Evolutionary conservation across 2,888 invertebrate species (phyloP), one percentile per base, ranked within the genome.

Genomic region (Anticlea derivata): DNA sequence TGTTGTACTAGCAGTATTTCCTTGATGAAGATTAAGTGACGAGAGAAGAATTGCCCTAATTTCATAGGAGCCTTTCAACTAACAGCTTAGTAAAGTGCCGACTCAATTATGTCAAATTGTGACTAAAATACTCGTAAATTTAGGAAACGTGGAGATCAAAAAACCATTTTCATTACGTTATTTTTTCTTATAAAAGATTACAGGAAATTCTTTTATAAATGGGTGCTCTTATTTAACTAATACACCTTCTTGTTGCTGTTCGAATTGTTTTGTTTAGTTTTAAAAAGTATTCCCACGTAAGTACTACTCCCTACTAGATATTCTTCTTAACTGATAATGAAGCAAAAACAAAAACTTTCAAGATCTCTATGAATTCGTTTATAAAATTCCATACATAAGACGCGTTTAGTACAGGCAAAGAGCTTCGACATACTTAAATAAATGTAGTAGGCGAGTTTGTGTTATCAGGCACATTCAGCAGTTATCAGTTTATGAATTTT

Each of bases 21-120:
- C 45, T 37, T 50, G 41, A 50, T 54, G 41, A 54, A 54, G 54
- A 54, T 54, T 46, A 46, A 54, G 46, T 50, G 43, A 47, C 39
- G 12, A 38, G 22, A 47, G 35, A 31, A 41, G 35, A 45, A 47
- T 47, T 29, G 47, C 43, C 38, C 47, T 46, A 48, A 53, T 48
- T 44, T 44, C 38, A 39, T 34, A 30, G 43, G 27, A 39, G 38
- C 33, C 38, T 35, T 53, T 44, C 34, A 29, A 43, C 44, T 53
- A 31, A 48, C 38, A 46, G 51, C 51, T 31, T 12, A 40, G 29
- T 34, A 52, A 52, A 52, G 27, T 52, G 47, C 38, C 43, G 33
- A 31, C 46, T 43, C 41, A 39, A 52, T 52, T 52, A 47, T 46
- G 23, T 52, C 47, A 47, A 43, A 41, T 41, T 54, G 41, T 34